phyloP scores from a whole-genome alignment of 2,888 invertebrate species.

The Tenthredo mesomela region DNA sequence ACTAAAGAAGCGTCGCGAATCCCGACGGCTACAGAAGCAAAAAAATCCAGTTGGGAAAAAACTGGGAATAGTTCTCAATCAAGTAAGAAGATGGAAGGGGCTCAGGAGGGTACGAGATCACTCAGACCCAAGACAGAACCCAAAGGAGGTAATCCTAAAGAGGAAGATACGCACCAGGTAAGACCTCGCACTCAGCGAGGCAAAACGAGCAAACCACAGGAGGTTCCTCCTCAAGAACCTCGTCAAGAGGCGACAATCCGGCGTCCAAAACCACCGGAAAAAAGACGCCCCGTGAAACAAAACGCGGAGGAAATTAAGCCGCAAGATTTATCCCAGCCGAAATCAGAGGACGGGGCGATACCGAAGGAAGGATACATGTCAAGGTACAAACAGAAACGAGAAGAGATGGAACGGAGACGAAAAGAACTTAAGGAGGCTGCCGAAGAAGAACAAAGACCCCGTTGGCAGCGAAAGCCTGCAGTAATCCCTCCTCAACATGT shows the following conservation, averaged over 20 bases:
- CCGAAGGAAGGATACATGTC: constrained; percentile 70
- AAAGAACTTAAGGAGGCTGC: constrained; percentile 59
- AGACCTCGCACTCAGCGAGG: constrained; percentile 36
- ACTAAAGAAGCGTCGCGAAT: constrained; percentile 62
- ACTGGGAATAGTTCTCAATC: constrained; percentile 30
- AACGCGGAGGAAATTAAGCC: constrained; percentile 6
- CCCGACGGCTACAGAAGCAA: not conserved
- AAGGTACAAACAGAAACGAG: constrained; percentile 74
- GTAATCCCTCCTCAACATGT: constrained; percentile 7
- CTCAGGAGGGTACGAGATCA: constrained; percentile 31
- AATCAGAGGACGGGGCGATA: not conserved
- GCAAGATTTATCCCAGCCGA: not conserved
- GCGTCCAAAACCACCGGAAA: constrained; percentile 7
- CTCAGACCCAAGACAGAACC: constrained; percentile 39
- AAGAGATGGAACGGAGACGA: constrained; percentile 69
- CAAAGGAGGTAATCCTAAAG: not conserved
- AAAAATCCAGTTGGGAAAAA: constrained; percentile 8
- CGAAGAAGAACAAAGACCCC: constrained; percentile 63
- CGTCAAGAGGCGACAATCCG: not conserved
- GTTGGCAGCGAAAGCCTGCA: constrained; percentile 64
- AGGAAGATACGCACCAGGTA: constrained; percentile 7
- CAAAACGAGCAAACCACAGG: not conserved
- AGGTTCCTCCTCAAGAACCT: not conserved
- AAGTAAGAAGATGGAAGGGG: not conserved
- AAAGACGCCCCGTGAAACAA: not conserved